Conservation (phyloP, 1,140 invertebrate genomes). For the Leguminivora glycinivorella region DNA sequence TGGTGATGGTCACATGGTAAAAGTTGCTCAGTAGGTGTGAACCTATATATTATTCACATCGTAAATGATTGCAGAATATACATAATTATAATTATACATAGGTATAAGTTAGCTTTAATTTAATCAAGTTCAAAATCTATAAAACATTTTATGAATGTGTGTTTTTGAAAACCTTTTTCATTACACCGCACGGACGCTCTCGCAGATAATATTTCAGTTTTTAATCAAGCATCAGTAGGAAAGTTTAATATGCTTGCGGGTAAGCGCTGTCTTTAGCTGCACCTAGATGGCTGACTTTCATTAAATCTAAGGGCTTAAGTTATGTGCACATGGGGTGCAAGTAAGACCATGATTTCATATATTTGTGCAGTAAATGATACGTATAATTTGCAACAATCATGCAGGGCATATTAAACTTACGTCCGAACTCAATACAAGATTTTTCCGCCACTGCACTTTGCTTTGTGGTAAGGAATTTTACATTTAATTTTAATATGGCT, state of each 20-base stretch:
- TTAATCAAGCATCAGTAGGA: constrained; percentile 23
- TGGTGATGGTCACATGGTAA: too few species aligned
- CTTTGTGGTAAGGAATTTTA: background rate
- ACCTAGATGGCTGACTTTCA: constrained; percentile 14
- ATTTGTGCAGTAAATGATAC: background rate
- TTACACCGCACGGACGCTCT: background rate
- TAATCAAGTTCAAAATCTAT: background rate
- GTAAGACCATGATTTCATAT: background rate
- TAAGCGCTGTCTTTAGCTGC: constrained; percentile 25
- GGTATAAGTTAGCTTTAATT: background rate
- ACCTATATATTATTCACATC: too few species aligned
- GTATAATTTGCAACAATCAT: background rate
- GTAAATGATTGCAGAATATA: too few species aligned
- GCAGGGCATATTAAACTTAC: too few species aligned
- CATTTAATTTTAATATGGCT: background rate
- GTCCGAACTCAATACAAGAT: background rate
- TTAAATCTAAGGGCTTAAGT: constrained; percentile 9
- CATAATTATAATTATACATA: too few species aligned
- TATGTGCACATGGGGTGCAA: background rate
- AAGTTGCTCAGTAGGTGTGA: too few species aligned
- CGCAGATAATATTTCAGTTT: constrained; percentile 24
- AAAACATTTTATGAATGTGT: background rate
- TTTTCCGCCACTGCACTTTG: background rate
- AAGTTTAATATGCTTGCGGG: constrained; percentile 25
- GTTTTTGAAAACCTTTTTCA: background rate